These are phyloP conservation scores for Drosophila santomea DNA, from an alignment of 1,140 invertebrate genomes.

Conservation along the genomic window DNA sequence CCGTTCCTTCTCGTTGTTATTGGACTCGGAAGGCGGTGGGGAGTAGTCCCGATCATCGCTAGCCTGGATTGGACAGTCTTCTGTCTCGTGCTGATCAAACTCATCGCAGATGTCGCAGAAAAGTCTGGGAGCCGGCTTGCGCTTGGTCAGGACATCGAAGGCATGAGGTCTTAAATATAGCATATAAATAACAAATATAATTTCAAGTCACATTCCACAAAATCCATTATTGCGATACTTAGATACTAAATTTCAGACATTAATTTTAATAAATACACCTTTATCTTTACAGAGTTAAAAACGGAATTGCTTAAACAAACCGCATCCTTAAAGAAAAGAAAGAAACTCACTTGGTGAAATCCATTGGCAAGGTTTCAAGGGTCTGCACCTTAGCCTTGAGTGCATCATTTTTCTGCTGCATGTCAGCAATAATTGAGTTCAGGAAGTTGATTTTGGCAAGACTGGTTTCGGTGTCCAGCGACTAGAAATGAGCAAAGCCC, in stretches of 20 bases:
- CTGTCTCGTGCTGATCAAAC: constrained; percentile 98
- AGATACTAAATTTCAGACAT: no score
- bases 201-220: neutral
- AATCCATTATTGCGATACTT: no score
- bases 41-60: constrained; percentile 86
- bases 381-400: constrained; percentile 91
- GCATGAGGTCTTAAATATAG: constrained; percentile 57
- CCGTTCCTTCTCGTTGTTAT: constrained; percentile 84
- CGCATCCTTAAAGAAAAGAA: neutral
- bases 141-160: constrained; percentile 69
- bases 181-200: neutral
- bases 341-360: constrained; percentile 65
- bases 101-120: constrained; percentile 99
- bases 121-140: constrained; percentile 89
- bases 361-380: constrained; percentile 89
- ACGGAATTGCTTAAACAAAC: no score
- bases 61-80: constrained; percentile 96
- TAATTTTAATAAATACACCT: no score
- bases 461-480: constrained; percentile 57
- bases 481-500: neutral
- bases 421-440: constrained; percentile 98
- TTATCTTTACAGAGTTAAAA: no score
- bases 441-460: constrained; percentile 93
- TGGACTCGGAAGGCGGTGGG: constrained; percentile 75
- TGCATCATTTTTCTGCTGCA: constrained; percentile 96